phyloP scores from a whole-genome alignment of 2,888 invertebrate genomes.

The Pollenia amentaria region DNA sequence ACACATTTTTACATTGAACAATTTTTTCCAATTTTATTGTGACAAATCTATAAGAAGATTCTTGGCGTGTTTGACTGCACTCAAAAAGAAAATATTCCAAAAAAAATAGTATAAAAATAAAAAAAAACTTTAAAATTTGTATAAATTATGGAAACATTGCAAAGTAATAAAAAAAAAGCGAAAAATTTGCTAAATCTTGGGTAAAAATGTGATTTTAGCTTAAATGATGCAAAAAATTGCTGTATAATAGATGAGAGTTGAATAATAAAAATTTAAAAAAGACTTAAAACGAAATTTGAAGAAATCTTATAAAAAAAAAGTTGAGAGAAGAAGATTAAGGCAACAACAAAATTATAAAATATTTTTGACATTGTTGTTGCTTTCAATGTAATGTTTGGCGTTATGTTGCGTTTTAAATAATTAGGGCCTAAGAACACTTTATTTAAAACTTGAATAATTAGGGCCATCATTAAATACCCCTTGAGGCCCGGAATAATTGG shows the following conservation, averaged over 20 bases:
- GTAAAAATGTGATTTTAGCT: conserved; percentile 39
- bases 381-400: too few relatives aligned
- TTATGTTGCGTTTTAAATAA: too few relatives aligned
- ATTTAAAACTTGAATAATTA: too few relatives aligned
- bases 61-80: conserved; percentile 56
- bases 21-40: conserved; percentile 55
- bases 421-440: too few relatives aligned
- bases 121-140: conserved; percentile 47
- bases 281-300: not conserved
- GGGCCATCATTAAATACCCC: too few relatives aligned
- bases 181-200: not conserved
- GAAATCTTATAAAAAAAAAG: too few relatives aligned
- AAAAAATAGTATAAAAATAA: not conserved
- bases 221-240: conserved; percentile 66
- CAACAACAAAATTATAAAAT: too few relatives aligned
- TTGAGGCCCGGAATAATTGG: too few relatives aligned
- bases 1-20: conserved; percentile 42
- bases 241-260: conserved; percentile 2
- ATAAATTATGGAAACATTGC: conserved; percentile 20
- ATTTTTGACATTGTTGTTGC: too few relatives aligned
- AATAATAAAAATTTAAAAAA: conserved; percentile 9
- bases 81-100: conserved; percentile 36
- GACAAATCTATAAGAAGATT: conserved; percentile 65
- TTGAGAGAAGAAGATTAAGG: too few relatives aligned
- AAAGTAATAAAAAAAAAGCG: not conserved